Conservation (phyloP, 2,888 invertebrate genomes). For the Zhengitettix transpicula region DNA sequence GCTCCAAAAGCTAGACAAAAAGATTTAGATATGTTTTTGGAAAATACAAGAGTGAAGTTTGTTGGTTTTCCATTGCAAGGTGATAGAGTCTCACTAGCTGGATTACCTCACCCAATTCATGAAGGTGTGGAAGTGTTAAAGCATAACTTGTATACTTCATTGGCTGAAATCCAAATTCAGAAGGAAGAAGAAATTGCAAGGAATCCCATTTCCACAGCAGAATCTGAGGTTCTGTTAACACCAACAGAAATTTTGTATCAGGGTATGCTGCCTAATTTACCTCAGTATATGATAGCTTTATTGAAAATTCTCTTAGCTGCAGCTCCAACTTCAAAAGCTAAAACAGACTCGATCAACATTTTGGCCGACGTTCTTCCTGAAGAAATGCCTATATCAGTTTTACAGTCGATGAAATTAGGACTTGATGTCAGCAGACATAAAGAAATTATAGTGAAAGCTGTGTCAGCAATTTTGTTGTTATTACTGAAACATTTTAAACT, state of each 20-base stretch:
- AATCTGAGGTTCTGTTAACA: conserved; percentile 60
- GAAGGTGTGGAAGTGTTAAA: conserved; percentile 85
- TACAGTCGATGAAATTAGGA: conserved; percentile 87
- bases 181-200: conserved; percentile 81
- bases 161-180: conserved; percentile 82
- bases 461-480: conserved; percentile 75
- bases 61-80: conserved; percentile 76
- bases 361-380: conserved; percentile 95
- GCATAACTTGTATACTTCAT: conserved; percentile 84
- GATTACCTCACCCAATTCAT: conserved; percentile 90
- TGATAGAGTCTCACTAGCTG: conserved; percentile 79
- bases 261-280: conserved; percentile 87
- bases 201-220: conserved; percentile 75
- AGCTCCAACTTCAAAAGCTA: conserved; percentile 96
- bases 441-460: conserved; percentile 94
- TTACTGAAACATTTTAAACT: conserved; percentile 92
- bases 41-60: conserved; percentile 84
- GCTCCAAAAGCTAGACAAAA: conserved; percentile 87
- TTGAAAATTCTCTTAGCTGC: conserved; percentile 93
- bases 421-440: conserved; percentile 98
- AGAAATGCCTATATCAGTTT: conserved; percentile 91
- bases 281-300: conserved; percentile 94
- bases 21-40: conserved; percentile 84
- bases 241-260: conserved; percentile 74
- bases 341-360: conserved; percentile 95